These are phyloP conservation scores for Gnathochromis pfefferi DNA, from an alignment of 2,113 vertebrate genomes.

Conservation along the genomic window DNA sequence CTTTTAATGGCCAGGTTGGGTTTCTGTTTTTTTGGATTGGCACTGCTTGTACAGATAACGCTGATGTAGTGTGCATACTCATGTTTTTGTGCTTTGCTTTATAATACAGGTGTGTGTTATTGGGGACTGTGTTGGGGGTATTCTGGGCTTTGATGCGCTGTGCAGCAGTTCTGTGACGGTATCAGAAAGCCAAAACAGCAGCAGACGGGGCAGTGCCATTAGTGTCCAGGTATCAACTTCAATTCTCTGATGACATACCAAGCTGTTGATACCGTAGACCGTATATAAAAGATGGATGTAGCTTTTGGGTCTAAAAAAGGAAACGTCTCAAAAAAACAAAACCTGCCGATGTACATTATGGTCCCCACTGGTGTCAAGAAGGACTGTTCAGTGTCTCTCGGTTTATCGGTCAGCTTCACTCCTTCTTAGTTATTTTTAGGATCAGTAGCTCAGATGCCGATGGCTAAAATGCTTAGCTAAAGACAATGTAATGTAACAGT, in stretches of 20 bases:
- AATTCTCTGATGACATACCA: not conserved
- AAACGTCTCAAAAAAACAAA: not conserved
- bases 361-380: not conserved
- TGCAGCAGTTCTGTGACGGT: slow-evolving; percentile 86
- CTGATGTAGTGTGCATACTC: not conserved
- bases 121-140: slow-evolving; percentile 95
- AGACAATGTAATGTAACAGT: not conserved
- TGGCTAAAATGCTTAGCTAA: not conserved
- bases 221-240: slow-evolving; percentile 82
- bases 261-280: not conserved
- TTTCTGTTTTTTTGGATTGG: not conserved
- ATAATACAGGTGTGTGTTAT: slow-evolving; percentile 86
- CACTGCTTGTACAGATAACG: not conserved
- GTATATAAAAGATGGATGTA: not conserved
- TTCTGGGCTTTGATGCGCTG: slow-evolving; percentile 91
- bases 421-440: not conserved
- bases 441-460: not conserved
- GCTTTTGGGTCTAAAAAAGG: not conserved
- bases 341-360: not conserved
- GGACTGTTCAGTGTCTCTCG: not conserved
- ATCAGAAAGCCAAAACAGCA: slow-evolving; percentile 92
- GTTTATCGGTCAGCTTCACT: not conserved
- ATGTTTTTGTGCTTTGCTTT: not conserved
- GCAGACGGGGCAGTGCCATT: slow-evolving; percentile 86
- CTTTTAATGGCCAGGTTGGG: slow-evolving; percentile 89